These are phyloP conservation scores for Caenorhabditis latens DNA, from an alignment of 1,140 invertebrate species.

Conservation along the genomic window DNA sequence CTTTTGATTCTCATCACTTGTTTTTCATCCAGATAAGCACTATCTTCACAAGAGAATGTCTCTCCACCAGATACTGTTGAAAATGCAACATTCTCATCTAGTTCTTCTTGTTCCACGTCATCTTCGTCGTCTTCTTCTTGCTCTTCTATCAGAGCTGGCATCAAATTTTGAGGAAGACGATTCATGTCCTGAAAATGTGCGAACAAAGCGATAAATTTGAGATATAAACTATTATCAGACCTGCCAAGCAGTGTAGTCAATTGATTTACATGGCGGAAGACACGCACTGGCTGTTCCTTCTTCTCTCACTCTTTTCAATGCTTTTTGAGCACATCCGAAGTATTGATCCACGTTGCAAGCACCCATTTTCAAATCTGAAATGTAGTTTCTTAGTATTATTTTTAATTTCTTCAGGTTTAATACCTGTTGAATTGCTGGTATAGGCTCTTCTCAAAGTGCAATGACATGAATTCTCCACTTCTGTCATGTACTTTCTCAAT, in stretches of 20 bases:
- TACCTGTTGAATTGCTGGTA: constrained; percentile 66
- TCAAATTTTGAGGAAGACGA: constrained; percentile 71
- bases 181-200: constrained; percentile 70
- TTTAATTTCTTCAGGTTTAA: neutral
- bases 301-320: constrained; percentile 46
- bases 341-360: constrained; percentile 75
- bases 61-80: constrained; percentile 46
- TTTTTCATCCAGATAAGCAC: constrained; percentile 71
- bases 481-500: constrained; percentile 72
- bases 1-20: constrained; percentile 71
- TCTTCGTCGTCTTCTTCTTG: constrained; percentile 71
- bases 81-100: constrained; percentile 62
- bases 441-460: constrained; percentile 74
- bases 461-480: constrained; percentile 72
- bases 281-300: constrained; percentile 56
- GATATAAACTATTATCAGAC: neutral
- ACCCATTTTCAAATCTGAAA: constrained; percentile 16
- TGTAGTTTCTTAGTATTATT: neutral
- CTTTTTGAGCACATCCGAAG: constrained; percentile 73
- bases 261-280: constrained; percentile 71
- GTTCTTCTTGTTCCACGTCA: constrained; percentile 71
- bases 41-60: constrained; percentile 66
- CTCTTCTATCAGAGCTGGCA: constrained; percentile 74
- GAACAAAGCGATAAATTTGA: neutral
- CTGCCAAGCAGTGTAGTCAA: constrained; percentile 78